Percentiles rank a stretch among this genome's conserved stretches.
These are phyloP conservation scores for Pandemis cinnamomeana DNA, from an alignment of 2,888 invertebrate species.

Conservation along the genomic window DNA sequence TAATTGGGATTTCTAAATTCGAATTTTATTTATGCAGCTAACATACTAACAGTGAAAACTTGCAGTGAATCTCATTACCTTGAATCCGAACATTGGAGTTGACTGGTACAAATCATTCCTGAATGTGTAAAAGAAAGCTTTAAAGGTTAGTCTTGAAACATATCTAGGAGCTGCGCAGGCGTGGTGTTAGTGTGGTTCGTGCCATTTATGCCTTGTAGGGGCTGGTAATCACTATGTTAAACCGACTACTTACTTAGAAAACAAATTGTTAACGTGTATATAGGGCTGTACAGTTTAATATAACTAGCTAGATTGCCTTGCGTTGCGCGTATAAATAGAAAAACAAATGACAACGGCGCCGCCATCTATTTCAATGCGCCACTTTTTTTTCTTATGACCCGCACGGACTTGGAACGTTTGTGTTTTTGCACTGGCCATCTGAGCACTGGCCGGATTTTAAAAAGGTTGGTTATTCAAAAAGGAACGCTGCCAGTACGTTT, in stretches of 20 bases:
- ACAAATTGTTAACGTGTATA: background rate
- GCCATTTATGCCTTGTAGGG: slow-evolving; percentile 58
- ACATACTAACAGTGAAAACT: background rate
- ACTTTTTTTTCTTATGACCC: no score
- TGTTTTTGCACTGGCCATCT: no score
- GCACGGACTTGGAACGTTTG: no score
- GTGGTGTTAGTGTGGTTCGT: slow-evolving; percentile 55
- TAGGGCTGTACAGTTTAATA: background rate
- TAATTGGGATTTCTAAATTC: no score
- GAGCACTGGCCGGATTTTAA: no score
- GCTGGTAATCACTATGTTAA: slow-evolving; percentile 1
- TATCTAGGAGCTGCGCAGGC: slow-evolving; percentile 58
- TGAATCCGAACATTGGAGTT: background rate
- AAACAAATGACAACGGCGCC: no score
- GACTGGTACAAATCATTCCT: slow-evolving; percentile 26
- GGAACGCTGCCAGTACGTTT: no score
- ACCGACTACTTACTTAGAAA: background rate
- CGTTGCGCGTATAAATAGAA: background rate
- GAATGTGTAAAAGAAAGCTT: slow-evolving; percentile 65
- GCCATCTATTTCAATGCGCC: no score
- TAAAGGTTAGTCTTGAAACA: slow-evolving; percentile 66
- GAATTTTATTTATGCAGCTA: background rate
- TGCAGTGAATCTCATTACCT: background rate
- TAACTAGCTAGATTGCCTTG: background rate
- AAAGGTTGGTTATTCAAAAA: no score